Base-by-base conservation (phyloP, 2,888 invertebrate genomes). In the Nomada ferruginata region DNA sequence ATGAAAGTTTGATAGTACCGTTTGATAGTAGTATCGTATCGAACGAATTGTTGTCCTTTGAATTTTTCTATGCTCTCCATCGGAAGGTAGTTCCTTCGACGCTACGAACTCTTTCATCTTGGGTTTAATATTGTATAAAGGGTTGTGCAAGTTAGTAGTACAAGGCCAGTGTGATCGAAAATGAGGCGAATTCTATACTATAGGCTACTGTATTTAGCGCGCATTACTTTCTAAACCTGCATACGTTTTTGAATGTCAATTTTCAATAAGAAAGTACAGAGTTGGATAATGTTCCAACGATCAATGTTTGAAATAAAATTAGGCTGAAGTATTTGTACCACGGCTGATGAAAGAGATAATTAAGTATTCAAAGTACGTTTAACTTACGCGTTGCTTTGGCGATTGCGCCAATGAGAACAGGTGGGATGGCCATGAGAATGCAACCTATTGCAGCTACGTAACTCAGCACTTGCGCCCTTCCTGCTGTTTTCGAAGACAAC, bases 361-460 rank as follows among this genome's bases (percentile, higher is more conserved):
- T n/a, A 47, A 57, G 65, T 52, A 68, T 77, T 71, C 69, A 36
- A 50, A 44, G 44, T 65, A 44, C 11, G 23, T 44, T 44, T 60
- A 5, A 94, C 95, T 95, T 93, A 98, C 99, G 96, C 89, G 99
- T 98, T 86, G 97, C 97, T 94, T 98, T 97, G 70, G 99, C 99
- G 90, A 99, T 98, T 84, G 98, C 99, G 85, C 99, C 99, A 91
- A 99, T 99, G 79, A 99, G 95, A 76, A 99, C 98, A 2, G 99
- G 98, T 52, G 99, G 99, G 89, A 99, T 97, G 65, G 99, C 99
- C 98, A 99, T 99, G 91, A 99, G 94, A 90, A 99, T 96, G 94
- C 99, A 99, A 26, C 99, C 99, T 83, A 97, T 94, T 10, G 99
- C 99, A 0, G 99, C 99, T 69, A 99, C 98, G 94, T 98, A 99